Base-by-base conservation (phyloP, 23 tunicate species). In the Ciona savignyi region DNA sequence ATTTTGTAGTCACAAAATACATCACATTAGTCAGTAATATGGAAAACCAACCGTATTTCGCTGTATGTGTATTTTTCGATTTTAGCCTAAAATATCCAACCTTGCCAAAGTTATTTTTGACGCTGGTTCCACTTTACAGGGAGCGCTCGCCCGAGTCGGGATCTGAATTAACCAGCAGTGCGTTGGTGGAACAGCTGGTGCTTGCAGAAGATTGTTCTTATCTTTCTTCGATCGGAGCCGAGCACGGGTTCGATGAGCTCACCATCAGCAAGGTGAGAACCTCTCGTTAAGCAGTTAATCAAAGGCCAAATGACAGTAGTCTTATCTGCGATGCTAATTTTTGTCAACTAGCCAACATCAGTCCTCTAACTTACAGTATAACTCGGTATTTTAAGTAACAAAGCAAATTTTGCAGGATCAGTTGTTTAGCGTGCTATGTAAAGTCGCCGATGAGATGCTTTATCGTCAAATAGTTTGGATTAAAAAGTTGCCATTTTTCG, bases 401-500 rank as follows among this genome's bases (percentile, higher is more conserved):
- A n/a, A n/a, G 15, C 15, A 42, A 9, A 25, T 9, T 80, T 34
- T 34, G 11, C 72, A 87, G 95, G 87, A 81, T 35, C 72, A 77
- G 9, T 73, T 93, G 32, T 80, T 81, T 51, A 70, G 61, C 4
- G 28, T 77, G 28, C 77, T 93, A 34, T 88, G 93, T 77, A 74
- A 70, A 65, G 85, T 87, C 24, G 98, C 95, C 73, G 98, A 93
- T 81, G 88, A 93, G 66, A 77, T 93, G 86, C 49, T 93, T 34
- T 77, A 76, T 75, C 71, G 98, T 28, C 98, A 93, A 62, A 93
- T 93, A 23, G 78, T 80, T 29, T 93, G 98, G 98, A 87, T 86
- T 28, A 93, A 93, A 70, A 81, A 86, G 72, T 63, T 93, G 60
- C 98, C 98, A 26, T 93, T 93, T 73, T 93, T 76, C 67, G 80